Base-by-base conservation (phyloP, 1,140 invertebrate species). In the Eupristina koningsbergeri region DNA sequence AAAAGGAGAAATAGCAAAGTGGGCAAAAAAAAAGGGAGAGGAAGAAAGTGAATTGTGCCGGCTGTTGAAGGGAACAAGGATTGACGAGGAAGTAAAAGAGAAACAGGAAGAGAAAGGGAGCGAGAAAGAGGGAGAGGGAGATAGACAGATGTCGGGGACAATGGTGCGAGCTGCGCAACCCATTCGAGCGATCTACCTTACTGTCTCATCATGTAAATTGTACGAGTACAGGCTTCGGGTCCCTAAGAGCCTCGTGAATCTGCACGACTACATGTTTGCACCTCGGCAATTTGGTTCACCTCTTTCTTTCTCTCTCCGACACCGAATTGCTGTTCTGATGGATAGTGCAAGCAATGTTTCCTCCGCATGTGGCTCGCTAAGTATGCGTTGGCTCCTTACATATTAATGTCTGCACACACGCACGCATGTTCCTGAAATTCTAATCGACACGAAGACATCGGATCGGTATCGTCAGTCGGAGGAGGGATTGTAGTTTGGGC, bases 161-260 rank as follows among this genome's bases (percentile, higher is more conserved):
- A 67, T 36, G 34, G 64, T 36, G 34, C 64, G 67, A 39, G 19
- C 31, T 17, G 80, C 39, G 64, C 26, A 58, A 69, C 39, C 73
- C 80, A 76, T 76, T 76, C 74, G 74, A 63, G n/a, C 81, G 63
- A 83, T 83, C 81, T 77, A 45, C 75, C 87, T 89, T 86, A 88
- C 88, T 81, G 86, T 87, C 88, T 86, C 88, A 85, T 88, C 88
- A 86, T 88, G 88, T 87, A 88, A 88, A 88, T 89, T 87, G 85
- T 86, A 86, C 84, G 87, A 87, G 82, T 81, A 50, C 29, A 84
- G 77, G 85, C 80, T 81, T 45, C 29, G 85, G 77, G 85, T 50
- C 50, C 80, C 75, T 86, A 85, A 81, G 69, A 69, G 50, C 69
- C 80, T 81, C 80, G 50, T 81, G 80, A 67, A 82, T 76, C 71